These are phyloP conservation scores for Ciconia maguari DNA, from an alignment of 2,113 vertebrate genomes.

Conservation along the genomic window DNA sequence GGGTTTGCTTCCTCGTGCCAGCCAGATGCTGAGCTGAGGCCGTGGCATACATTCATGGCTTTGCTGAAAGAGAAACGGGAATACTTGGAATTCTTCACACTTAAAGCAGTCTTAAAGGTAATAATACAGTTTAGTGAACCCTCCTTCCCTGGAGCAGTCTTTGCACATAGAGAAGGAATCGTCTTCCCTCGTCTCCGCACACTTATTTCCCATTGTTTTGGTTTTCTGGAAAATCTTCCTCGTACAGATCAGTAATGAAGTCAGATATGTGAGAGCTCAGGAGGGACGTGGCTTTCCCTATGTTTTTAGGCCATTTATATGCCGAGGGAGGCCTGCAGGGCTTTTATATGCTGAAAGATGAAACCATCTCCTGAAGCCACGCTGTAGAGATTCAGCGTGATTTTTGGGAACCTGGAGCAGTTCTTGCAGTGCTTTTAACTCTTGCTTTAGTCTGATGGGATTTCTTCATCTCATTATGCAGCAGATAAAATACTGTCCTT, in stretches of 20 bases:
- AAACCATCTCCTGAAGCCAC: background rate
- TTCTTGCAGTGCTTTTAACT: constrained; percentile 2
- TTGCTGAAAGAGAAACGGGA: background rate
- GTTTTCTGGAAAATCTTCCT: background rate
- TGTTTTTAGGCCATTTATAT: background rate
- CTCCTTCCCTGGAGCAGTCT: background rate
- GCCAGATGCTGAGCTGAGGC: background rate
- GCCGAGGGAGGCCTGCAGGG: background rate
- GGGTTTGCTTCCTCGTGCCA: background rate
- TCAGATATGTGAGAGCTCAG: background rate
- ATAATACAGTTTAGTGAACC: background rate
- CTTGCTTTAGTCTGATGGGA: constrained; percentile 7
- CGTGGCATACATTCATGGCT: background rate
- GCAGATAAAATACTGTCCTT: constrained; percentile 24
- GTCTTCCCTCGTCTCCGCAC: background rate
- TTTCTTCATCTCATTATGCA: constrained; percentile 18
- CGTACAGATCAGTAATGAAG: background rate
- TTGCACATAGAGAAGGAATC: background rate
- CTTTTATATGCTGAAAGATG: constrained; percentile 2
- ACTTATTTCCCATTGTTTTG: background rate
- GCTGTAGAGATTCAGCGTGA: background rate
- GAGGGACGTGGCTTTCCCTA: background rate
- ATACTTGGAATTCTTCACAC: background rate
- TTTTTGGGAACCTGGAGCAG: background rate
- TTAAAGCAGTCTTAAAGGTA: background rate